These are phyloP conservation scores for Ischnus inquisitorius DNA, from an alignment of 2,888 invertebrate species.

Conservation along the genomic window DNA sequence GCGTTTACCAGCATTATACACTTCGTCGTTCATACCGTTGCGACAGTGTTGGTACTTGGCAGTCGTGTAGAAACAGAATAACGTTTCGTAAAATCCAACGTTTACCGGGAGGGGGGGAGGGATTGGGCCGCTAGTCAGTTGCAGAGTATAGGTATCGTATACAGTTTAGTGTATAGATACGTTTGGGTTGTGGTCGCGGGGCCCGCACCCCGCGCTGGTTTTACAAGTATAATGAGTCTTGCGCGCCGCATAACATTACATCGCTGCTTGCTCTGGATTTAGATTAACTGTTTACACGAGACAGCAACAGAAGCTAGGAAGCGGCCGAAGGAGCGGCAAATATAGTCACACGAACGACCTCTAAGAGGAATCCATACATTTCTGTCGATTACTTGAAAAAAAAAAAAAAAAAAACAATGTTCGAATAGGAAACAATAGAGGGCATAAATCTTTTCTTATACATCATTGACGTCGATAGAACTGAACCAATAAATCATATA, in stretches of 20 bases:
- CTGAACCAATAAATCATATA: not conserved
- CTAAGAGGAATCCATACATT: slow-evolving; percentile 18
- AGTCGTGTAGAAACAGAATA: slow-evolving; percentile 3
- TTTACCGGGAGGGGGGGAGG: not conserved
- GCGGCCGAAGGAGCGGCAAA: slow-evolving; percentile 60
- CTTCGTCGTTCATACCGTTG: slow-evolving; percentile 21
- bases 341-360: slow-evolving; percentile 28
- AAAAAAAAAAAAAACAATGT: not conserved
- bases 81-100: slow-evolving; percentile 43
- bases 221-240: slow-evolving; percentile 86
- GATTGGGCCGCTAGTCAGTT: slow-evolving; percentile 25
- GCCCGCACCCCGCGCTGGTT: slow-evolving; percentile 79
- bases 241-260: slow-evolving; percentile 85
- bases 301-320: slow-evolving; percentile 66
- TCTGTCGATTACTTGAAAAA: not conserved
- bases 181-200: slow-evolving; percentile 81
- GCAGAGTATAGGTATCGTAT: slow-evolving; percentile 16
- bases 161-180: slow-evolving; percentile 48
- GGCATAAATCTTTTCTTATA: not conserved
- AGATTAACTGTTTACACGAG: slow-evolving; percentile 85
- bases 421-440: not conserved
- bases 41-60: slow-evolving; percentile 39
- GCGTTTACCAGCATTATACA: slow-evolving; percentile 44
- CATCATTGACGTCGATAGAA: not conserved
- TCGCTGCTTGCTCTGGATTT: slow-evolving; percentile 85